Percentiles rank a stretch among this genome's conserved stretches.
phyloP scores from a whole-genome alignment of 2,113 vertebrate species.

The Oreotrochilus melanogaster region DNA sequence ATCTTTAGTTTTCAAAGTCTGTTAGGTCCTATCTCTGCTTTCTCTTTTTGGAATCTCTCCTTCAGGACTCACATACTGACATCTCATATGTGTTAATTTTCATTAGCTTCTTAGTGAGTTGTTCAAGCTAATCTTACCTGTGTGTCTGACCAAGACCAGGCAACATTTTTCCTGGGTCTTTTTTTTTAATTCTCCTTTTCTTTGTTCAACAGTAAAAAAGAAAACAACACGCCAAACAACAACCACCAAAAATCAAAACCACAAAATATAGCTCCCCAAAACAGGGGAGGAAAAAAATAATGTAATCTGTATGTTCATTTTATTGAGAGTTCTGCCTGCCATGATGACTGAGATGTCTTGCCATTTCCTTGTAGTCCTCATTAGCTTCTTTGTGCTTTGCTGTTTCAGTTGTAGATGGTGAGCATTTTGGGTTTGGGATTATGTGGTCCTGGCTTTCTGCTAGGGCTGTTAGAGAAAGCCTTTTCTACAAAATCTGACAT shows the following conservation, averaged over 20 bases:
- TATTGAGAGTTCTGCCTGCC: neutral
- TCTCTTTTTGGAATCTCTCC: neutral
- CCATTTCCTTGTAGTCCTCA: neutral
- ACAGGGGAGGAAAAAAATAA: rapidly evolving
- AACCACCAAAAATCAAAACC: neutral
- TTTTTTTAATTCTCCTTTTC: neutral
- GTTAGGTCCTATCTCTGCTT: neutral
- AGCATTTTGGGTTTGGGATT: neutral
- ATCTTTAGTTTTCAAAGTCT: neutral
- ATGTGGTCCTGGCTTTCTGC: neutral
- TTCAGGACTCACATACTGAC: neutral
- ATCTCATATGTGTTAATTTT: neutral
- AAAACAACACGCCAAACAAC: neutral
- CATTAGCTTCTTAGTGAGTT: neutral
- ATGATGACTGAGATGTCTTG: neutral
- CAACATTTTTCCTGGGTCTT: neutral
- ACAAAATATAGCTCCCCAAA: neutral
- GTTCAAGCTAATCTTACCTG: neutral
- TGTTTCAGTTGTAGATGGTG: neutral
- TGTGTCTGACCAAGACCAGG: neutral
- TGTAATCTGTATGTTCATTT: neutral
- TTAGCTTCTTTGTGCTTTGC: neutral
- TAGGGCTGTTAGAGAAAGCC: neutral
- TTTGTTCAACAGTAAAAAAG: neutral
- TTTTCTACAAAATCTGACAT: neutral